Evolutionary conservation across 1,140 invertebrate species (phyloP), one percentile per base, ranked within the genome.

Genomic region (Nebria ingens): DNA sequence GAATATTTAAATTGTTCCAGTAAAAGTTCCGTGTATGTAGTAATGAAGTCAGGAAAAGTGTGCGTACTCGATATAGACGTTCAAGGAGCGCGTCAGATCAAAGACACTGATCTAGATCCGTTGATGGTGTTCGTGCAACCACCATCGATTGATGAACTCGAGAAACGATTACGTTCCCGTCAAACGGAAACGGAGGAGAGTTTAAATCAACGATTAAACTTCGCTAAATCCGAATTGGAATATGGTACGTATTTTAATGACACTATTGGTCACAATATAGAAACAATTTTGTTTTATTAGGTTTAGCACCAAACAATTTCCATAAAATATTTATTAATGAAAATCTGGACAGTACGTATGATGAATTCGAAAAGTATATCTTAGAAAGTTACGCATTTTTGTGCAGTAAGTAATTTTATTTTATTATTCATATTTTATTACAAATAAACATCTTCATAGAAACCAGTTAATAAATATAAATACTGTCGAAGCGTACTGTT

Each of bases 31-130:
- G 89, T 99, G 0, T 78, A 90, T 67, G 80, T 84, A 62, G 87
- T 98, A 0, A 78, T 83, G 54, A 73, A 76, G 12, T 73, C 78
- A 49, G 94, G 93, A 1, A 89, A 88, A 69, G 84, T 97, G 15
- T 98, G 94, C 68, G 84, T 98, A 23, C 70, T 99, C 53, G 97
- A 99, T 67, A 93, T 99, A 63, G 97, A 99, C 59, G 84, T 93
- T 21, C 88, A 98, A 78, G 97, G 97, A 23, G 96, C 99, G 0
- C 90, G 90, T 63, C 90, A 87, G 71, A 85, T 99, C 1, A 94
- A 93, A 65, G 75, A 82, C 19, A 89, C 86, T 25, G 78, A 89
- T 58, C 73, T 97, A 11, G 82, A 95, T 72, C 86, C 94, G 1
- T 70, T 87, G 56, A 86, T 87, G 62, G 81, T 98, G 9, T 98